phyloP scores from a whole-genome alignment of 2,888 invertebrate species.

The Pandemis corylana region DNA sequence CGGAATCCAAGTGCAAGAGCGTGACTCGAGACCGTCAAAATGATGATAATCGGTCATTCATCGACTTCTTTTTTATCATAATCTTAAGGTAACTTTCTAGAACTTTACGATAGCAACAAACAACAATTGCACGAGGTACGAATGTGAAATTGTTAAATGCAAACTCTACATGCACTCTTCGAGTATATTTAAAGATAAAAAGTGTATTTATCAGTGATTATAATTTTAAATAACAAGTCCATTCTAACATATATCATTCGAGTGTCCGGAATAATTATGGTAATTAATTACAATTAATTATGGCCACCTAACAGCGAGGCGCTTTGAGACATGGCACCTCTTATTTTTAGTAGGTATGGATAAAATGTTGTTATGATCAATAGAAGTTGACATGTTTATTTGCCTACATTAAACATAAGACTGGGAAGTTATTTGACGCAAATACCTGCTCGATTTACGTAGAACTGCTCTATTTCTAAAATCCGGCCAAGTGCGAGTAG shows the following conservation, averaged over 20 bases:
- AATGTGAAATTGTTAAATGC: background rate
- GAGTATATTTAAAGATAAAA: background rate
- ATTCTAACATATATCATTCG: slow-evolving; percentile 20
- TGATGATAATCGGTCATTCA: background rate
- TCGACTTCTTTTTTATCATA: background rate
- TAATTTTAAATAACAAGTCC: slow-evolving; percentile 3
- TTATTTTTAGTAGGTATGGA: background rate
- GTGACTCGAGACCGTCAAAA: background rate
- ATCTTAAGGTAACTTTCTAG: slow-evolving; percentile 1
- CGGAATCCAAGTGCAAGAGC: slow-evolving; percentile 3
- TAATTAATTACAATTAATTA: slow-evolving; percentile 30
- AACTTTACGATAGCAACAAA: slow-evolving; percentile 3
- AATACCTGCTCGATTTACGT: background rate
- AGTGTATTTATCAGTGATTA: background rate
- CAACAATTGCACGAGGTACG: slow-evolving; percentile 6
- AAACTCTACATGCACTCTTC: background rate
- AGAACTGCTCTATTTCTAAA: slow-evolving; percentile 2
- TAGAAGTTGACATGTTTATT: slow-evolving; percentile 12
- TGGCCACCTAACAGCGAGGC: background rate
- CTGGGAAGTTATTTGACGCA: background rate
- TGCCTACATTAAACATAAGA: slow-evolving; percentile 5
- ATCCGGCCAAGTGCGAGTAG: no score
- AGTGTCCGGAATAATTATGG: slow-evolving; percentile 25
- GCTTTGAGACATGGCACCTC: slow-evolving; percentile 5
- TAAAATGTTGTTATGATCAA: background rate